phyloP scores from a whole-genome alignment of 2,113 vertebrate genomes.

The Myxocyprinus asiaticus region DNA sequence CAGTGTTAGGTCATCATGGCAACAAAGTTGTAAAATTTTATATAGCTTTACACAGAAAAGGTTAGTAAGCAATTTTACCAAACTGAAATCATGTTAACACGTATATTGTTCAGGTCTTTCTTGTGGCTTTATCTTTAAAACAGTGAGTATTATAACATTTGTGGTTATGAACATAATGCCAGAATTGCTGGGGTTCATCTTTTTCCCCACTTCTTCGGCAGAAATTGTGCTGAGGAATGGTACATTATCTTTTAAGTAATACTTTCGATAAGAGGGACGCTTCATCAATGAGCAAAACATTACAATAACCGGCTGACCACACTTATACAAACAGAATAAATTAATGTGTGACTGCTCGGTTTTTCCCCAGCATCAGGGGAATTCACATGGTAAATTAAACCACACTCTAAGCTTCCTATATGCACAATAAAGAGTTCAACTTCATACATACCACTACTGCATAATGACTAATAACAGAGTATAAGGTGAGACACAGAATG shows the following conservation, averaged over 20 bases:
- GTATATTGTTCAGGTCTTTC: no score
- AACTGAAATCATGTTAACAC: no score
- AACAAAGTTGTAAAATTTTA: no score
- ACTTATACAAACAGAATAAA: not conserved
- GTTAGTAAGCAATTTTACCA: no score
- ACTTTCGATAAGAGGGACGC: not conserved
- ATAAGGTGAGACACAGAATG: not conserved
- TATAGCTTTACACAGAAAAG: no score
- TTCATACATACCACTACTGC: not conserved
- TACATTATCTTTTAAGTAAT: not conserved
- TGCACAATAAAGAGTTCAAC: slow-evolving; percentile 13
- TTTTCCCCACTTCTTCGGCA: not conserved
- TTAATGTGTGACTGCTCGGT: not conserved
- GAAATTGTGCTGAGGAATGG: no score
- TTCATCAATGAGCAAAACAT: not conserved
- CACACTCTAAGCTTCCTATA: slow-evolving; percentile 30
- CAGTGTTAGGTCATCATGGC: no score
- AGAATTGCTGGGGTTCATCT: no score
- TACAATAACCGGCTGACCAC: not conserved
- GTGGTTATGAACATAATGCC: no score
- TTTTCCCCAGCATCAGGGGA: slow-evolving; percentile 36
- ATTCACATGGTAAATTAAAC: slow-evolving; percentile 24
- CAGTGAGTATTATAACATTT: no score
- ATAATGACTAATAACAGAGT: not conserved
- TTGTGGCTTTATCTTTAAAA: no score